phyloP scores from a whole-genome alignment of 2,888 invertebrate species.

The Heliconius ethilla region DNA sequence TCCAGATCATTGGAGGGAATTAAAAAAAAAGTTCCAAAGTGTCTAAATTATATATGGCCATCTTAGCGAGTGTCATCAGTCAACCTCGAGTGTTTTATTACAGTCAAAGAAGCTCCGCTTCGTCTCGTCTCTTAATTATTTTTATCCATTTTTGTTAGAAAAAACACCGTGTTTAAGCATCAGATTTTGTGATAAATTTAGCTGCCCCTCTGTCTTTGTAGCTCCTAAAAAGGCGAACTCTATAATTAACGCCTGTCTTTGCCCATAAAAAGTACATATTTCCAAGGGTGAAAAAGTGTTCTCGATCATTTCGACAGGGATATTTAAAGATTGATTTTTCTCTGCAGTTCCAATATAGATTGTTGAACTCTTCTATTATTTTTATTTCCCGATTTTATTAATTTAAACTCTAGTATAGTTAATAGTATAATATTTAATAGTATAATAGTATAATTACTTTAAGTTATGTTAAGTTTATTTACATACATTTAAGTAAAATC shows the following conservation, averaged over 20 bases:
- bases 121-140: conserved; percentile 77
- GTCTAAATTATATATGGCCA: conserved; percentile 55
- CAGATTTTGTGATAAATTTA: conserved; percentile 78
- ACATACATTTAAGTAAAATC: no score
- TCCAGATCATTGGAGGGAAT: conserved; percentile 59
- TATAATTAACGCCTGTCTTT: conserved; percentile 67
- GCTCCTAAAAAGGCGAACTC: conserved; percentile 49
- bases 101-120: conserved; percentile 59
- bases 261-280: conserved; percentile 53
- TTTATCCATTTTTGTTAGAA: conserved; percentile 66
- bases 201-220: conserved; percentile 63
- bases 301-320: conserved; percentile 23
- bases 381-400: not conserved
- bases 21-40: conserved; percentile 52
- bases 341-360: not conserved
- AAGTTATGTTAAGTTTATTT: no score
- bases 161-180: conserved; percentile 66
- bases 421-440: no score
- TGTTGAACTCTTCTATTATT: not conserved
- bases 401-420: no score
- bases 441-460: no score
- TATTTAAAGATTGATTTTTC: conserved; percentile 25
- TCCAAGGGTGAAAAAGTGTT: conserved; percentile 44
- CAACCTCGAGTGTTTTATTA: conserved; percentile 75
- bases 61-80: conserved; percentile 65